A percentile compares a stretch with the other conserved stretches of the same genome.
These are phyloP conservation scores for Papilio helenus DNA, from an alignment of 1,140 invertebrate genomes.

Conservation along the genomic window DNA sequence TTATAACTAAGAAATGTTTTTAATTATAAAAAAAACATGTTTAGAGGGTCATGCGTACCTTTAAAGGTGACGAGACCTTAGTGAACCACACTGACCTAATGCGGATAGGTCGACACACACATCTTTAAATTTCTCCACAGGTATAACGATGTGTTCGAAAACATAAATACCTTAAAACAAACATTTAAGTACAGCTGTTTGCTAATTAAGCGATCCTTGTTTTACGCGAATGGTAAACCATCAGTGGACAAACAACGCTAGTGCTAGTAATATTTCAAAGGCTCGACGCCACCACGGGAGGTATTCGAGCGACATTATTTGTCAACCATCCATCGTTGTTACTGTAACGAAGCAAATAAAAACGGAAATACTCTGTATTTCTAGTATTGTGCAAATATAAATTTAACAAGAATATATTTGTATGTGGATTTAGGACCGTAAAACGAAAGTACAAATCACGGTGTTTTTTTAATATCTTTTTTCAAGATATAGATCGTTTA, in stretches of 20 bases:
- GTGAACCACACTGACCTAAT: too few species aligned
- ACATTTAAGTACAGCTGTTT: neutral
- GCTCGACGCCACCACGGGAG: conserved; percentile 15
- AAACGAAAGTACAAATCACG: too few species aligned
- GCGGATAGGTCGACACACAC: too few species aligned
- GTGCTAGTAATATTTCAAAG: conserved; percentile 34
- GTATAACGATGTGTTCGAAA: neutral
- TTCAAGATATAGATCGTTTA: too few species aligned
- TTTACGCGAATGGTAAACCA: conserved; percentile 15
- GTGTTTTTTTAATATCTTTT: too few species aligned
- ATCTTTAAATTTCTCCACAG: too few species aligned
- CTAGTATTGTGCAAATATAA: neutral
- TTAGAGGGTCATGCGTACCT: too few species aligned
- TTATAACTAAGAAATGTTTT: neutral
- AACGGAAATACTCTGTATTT: conserved; percentile 5
- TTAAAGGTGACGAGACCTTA: too few species aligned
- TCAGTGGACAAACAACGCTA: conserved; percentile 21
- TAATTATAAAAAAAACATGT: neutral
- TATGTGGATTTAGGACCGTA: neutral
- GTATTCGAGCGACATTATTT: conserved; percentile 28
- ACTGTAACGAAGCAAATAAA: neutral
- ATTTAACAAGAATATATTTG: neutral
- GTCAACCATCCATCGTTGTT: conserved; percentile 30
- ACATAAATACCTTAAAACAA: neutral
- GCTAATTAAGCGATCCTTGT: neutral